Evolutionary conservation across 2,888 invertebrate genomes (phyloP).

Genomic region (Pomacea canaliculata): DNA sequence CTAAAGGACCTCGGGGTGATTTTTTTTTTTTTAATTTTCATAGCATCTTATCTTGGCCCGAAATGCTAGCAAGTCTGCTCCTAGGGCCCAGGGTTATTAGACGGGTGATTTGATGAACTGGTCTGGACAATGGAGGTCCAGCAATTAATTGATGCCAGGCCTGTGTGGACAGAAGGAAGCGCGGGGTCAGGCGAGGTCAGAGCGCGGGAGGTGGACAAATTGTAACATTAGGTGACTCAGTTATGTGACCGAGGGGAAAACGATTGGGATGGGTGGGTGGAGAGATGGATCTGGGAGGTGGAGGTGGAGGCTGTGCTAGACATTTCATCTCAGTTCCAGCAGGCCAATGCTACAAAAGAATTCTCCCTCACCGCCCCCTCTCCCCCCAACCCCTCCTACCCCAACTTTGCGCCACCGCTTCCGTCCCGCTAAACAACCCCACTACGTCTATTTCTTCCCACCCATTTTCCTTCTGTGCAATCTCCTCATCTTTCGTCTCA

Average conservation of each 20-base stretch:
- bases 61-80: not conserved
- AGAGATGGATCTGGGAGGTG: too few species aligned
- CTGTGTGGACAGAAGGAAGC: conserved; percentile 10
- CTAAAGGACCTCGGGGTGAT: not conserved
- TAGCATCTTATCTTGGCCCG: conserved; percentile 2
- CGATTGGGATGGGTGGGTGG: too few species aligned
- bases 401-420: not conserved
- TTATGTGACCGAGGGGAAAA: conserved; percentile 17
- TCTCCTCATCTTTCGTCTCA: too few species aligned
- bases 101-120: conserved; percentile 20
- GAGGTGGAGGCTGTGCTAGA: not conserved
- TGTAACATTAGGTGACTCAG: conserved; percentile 28
- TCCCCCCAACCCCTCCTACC: not conserved
- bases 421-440: not conserved
- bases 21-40: conserved; percentile 14
- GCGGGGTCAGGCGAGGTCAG: conserved; percentile 7
- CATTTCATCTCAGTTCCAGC: conserved; percentile 19
- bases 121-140: conserved; percentile 11
- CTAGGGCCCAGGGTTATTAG: not conserved
- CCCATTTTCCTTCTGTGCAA: too few species aligned
- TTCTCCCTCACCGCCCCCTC: not conserved
- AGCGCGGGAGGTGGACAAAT: conserved; percentile 13
- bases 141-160: conserved; percentile 20
- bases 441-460: not conserved
- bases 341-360: conserved; percentile 15